These are phyloP conservation scores for Struthio camelus DNA, from an alignment of 2,113 vertebrate species.

Conservation along the genomic window DNA sequence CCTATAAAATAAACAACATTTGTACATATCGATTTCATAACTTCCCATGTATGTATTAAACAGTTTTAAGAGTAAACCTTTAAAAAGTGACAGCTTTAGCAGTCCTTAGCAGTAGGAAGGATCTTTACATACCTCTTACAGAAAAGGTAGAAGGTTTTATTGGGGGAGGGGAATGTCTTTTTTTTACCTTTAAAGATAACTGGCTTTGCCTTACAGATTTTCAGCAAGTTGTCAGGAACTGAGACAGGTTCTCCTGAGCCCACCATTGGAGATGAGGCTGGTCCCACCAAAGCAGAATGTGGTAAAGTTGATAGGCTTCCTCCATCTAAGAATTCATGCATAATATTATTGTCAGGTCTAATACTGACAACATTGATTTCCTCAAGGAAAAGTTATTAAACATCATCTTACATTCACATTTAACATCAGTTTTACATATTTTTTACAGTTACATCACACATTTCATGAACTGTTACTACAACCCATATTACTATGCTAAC, in stretches of 20 bases:
- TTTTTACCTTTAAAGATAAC: slow-evolving; percentile 93
- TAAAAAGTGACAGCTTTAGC: background rate
- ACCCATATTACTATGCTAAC: background rate
- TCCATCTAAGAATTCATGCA: slow-evolving; percentile 71
- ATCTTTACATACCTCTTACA: background rate
- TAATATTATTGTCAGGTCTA: background rate
- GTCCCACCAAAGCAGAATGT: slow-evolving; percentile 72
- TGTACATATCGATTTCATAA: background rate
- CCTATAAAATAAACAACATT: slow-evolving; percentile 73
- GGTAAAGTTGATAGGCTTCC: slow-evolving; percentile 71
- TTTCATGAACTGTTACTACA: background rate
- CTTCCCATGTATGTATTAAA: background rate
- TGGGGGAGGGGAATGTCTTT: background rate
- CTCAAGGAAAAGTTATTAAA: background rate
- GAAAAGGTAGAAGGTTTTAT: background rate
- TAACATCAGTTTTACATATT: background rate
- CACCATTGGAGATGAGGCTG: slow-evolving; percentile 68
- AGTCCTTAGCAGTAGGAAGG: background rate
- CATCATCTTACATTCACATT: background rate
- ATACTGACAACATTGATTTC: background rate
- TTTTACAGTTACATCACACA: background rate
- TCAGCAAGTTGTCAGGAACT: slow-evolving; percentile 90
- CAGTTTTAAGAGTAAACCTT: background rate
- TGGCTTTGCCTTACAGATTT: slow-evolving; percentile 90
- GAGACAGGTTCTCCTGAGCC: slow-evolving; percentile 83